Conservation (phyloP, 2,113 vertebrate genomes). For the Coregonus clupeaformis region DNA sequence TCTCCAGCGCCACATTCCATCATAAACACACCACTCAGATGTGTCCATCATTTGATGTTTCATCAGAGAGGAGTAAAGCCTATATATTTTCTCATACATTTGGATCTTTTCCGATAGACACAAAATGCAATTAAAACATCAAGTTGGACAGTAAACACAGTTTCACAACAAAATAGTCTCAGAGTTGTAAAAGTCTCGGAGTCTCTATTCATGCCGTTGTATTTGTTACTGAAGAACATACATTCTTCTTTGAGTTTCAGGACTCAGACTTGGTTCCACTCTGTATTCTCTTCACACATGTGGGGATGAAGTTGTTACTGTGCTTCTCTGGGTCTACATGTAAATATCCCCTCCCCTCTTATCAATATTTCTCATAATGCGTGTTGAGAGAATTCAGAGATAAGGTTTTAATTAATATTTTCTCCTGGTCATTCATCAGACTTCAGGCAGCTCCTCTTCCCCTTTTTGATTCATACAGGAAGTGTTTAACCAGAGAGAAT, state of each 20-base stretch:
- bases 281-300: conserved; percentile 36
- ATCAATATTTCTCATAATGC: conserved; percentile 44
- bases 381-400: conserved; percentile 39
- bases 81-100: background rate
- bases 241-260: too few relatives aligned
- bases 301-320: background rate
- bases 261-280: conserved; percentile 6
- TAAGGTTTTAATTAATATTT: conserved; percentile 36
- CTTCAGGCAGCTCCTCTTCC: too few relatives aligned
- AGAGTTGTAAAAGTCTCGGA: too few relatives aligned
- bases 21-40: conserved; percentile 12
- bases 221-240: too few relatives aligned
- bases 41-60: conserved; percentile 14
- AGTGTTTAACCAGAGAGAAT: background rate
- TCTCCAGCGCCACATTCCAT: background rate
- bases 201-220: too few relatives aligned
- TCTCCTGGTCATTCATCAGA: conserved; percentile 44
- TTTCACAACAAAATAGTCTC: background rate
- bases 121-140: background rate
- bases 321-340: background rate
- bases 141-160: background rate
- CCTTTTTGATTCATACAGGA: background rate
- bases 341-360: conserved; percentile 1
- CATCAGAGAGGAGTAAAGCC: background rate
- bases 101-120: background rate